Percentiles rank a stretch among this genome's conserved stretches.
Conservation (phyloP, 2,888 invertebrate genomes). For the Encarsia formosa region DNA sequence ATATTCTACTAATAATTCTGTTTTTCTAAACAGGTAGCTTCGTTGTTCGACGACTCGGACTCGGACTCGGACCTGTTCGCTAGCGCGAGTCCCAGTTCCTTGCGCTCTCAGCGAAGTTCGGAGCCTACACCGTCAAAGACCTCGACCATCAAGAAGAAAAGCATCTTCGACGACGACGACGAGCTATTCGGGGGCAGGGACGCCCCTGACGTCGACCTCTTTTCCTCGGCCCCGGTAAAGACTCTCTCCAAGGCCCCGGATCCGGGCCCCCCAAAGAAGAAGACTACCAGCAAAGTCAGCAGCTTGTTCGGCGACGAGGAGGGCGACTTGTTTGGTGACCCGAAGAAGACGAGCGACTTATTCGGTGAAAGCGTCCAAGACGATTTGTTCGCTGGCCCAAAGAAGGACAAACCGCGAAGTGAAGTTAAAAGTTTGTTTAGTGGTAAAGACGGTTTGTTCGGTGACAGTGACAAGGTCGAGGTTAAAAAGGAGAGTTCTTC, state of each 20-base stretch:
- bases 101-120: conserved; percentile 6
- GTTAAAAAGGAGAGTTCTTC: too few relatives aligned
- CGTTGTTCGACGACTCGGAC: conserved; percentile 46
- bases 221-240: conserved; percentile 24
- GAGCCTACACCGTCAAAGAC: conserved; percentile 11
- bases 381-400: too few relatives aligned
- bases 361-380: background rate
- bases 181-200: conserved; percentile 34
- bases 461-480: conserved; percentile 27
- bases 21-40: conserved; percentile 23
- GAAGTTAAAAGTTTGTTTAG: conserved; percentile 36
- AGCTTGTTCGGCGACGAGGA: background rate
- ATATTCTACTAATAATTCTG: too few relatives aligned
- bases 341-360: too few relatives aligned
- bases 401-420: too few relatives aligned
- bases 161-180: conserved; percentile 41
- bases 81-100: conserved; percentile 41
- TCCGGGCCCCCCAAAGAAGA: too few relatives aligned
- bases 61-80: conserved; percentile 47
- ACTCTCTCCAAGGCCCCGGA: background rate
- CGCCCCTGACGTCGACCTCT: conserved; percentile 41
- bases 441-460: conserved; percentile 33
- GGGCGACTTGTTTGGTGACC: background rate
- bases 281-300: background rate
- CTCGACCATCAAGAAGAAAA: conserved; percentile 25